Evolutionary conservation across 2,797 vertebrate genomes (phyloP).

Genomic region (Lutjanus campechanus): DNA sequence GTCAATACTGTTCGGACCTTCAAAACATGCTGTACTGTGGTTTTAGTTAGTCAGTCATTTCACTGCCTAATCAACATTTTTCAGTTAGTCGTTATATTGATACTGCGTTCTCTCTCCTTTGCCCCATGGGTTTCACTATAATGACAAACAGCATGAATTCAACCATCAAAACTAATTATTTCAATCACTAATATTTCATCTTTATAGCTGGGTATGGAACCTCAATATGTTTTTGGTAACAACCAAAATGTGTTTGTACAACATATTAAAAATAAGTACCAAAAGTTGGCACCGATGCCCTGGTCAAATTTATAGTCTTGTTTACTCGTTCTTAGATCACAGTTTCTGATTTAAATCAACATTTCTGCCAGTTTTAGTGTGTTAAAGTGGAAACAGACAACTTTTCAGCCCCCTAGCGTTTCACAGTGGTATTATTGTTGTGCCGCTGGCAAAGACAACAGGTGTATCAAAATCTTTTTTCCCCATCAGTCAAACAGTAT

Average conservation of each 20-base stretch:
- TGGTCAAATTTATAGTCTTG: neutral
- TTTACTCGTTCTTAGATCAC: constrained; percentile 3
- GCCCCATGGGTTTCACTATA: neutral
- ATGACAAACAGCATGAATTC: neutral
- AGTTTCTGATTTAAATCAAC: neutral
- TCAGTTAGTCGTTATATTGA: neutral
- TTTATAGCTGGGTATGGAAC: neutral
- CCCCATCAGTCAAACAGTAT: no score
- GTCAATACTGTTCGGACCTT: neutral
- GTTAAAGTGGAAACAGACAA: neutral
- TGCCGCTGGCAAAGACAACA: no score
- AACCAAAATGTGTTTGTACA: neutral
- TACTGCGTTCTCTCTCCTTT: neutral
- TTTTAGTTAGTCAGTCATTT: neutral
- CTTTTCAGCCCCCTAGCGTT: no score
- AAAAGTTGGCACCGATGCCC: neutral
- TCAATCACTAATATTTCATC: neutral
- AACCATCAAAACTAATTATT: neutral
- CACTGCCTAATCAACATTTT: neutral
- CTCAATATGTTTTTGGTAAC: neutral
- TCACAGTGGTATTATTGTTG: no score
- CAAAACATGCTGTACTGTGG: neutral
- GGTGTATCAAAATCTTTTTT: no score
- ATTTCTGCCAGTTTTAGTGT: neutral
- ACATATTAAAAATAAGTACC: neutral